Conservation (phyloP, 2,888 invertebrate genomes). For the Melieria omissa region DNA sequence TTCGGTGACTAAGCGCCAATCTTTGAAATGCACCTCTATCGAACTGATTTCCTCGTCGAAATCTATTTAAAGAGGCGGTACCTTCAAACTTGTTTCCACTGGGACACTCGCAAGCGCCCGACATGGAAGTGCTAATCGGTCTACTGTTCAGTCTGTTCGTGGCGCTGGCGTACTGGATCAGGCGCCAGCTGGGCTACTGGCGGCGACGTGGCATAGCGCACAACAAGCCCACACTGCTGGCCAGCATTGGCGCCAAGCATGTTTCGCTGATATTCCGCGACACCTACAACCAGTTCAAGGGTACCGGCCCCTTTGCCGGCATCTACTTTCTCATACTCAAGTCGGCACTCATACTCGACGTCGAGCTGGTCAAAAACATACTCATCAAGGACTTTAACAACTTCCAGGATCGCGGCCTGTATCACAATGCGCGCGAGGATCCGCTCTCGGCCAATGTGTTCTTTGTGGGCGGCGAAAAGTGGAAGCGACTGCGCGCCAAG, state of each 20-base stretch:
- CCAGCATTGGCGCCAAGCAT: constrained; percentile 16
- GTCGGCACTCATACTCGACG: constrained; percentile 44
- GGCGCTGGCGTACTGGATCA: constrained; percentile 10
- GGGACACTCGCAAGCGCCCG: not conserved
- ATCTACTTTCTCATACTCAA: constrained; percentile 47
- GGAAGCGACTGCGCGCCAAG: constrained; percentile 57
- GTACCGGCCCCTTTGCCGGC: constrained; percentile 51
- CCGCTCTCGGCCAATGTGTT: constrained; percentile 61
- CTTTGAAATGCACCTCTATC: too few species aligned
- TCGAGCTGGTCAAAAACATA: constrained; percentile 52
- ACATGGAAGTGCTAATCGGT: constrained; percentile 3
- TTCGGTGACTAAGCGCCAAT: too few species aligned
- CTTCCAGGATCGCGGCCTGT: constrained; percentile 53
- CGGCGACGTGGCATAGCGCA: constrained; percentile 29
- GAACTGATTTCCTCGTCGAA: too few species aligned
- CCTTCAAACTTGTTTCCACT: constrained; percentile 12
- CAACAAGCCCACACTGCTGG: constrained; percentile 22
- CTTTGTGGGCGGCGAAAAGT: constrained; percentile 56
- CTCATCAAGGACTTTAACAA: constrained; percentile 53
- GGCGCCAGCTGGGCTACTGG: constrained; percentile 29
- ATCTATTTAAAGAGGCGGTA: constrained; percentile 8
- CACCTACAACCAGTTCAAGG: constrained; percentile 51
- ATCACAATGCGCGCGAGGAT: constrained; percentile 54
- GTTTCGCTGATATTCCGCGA: constrained; percentile 37
- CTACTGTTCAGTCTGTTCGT: not conserved